Evolutionary conservation across 2,797 vertebrate genomes (phyloP), one percentile per base, ranked within the genome.

Genomic region (Lepidocolaptes lacrymiger): DNA sequence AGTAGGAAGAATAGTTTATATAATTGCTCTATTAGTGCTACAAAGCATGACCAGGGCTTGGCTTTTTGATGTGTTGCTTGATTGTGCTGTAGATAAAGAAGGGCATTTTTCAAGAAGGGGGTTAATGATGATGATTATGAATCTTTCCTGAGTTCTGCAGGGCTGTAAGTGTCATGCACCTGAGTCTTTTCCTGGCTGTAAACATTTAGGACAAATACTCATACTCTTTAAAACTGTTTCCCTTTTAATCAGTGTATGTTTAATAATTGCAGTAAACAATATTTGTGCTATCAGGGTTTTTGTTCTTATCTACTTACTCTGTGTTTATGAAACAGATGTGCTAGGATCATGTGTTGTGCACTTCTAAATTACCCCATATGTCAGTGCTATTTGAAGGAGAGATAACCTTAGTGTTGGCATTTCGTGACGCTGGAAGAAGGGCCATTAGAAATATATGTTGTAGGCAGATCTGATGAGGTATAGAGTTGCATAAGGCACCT

Each of bases 381-480:
- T 59, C 58, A 92, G 43, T 88, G 76, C 73, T 93, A 43, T 89
- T 93, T 83, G 76, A 78, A 91, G 76, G 43, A 81, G 55, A 78
- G 79, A 73, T 44, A 93, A 89, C 94, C 93, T 83, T 28, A 78
- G 52, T 55, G 56, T 14, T 96, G 91, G 80, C 80, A 79, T 97
- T 96, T 95, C 0, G 1, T 93, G 77, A 76, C 0, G 8, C 78
- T 92, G 89, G 85, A 88, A 73, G 82, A 84, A 81, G 67, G 48
- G 55, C 63, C 0, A 5, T 91, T 93, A 74, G 88, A 92, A 95
- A 79, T 96, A 23, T 13, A 67, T 58, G 83, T 88, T 86, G 95
- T 88, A 86, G 94, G 94, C 89, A 96, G 91, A 89, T 66, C 85
- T 90, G 88, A 78, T 78, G 95, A 93, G 85, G 85, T 92, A 93